Evolutionary conservation across 2,888 invertebrate species (phyloP).

Genomic region (Aleiodes leptofemur): DNA sequence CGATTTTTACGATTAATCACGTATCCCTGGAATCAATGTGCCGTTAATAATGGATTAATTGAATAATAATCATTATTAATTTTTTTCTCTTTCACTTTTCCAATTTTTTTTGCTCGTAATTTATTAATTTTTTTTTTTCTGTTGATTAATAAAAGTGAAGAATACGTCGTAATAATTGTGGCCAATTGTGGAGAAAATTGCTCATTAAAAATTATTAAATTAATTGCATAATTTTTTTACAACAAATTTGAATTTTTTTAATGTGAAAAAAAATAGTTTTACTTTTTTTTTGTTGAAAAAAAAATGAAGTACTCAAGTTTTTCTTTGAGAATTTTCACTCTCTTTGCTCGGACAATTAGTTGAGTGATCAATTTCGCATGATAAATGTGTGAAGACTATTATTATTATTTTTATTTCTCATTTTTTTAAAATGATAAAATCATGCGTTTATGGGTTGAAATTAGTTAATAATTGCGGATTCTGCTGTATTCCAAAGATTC

Average conservation of each 20-base stretch:
- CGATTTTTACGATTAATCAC: constrained; percentile 56
- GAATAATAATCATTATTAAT: too few species aligned
- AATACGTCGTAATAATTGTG: constrained; percentile 9
- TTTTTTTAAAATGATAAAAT: constrained; percentile 26
- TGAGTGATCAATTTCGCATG: constrained; percentile 24
- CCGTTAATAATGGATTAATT: constrained; percentile 29
- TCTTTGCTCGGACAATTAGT: constrained; percentile 38
- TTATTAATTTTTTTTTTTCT: constrained; percentile 22
- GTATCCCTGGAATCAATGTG: constrained; percentile 36
- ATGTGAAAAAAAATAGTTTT: too few species aligned
- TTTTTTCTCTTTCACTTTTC: constrained; percentile 4
- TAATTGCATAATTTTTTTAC: not conserved
- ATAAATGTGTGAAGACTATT: constrained; percentile 29
- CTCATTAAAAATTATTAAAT: constrained; percentile 37
- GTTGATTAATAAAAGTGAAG: constrained; percentile 10
- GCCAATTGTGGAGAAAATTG: constrained; percentile 42
- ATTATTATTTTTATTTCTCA: constrained; percentile 14
- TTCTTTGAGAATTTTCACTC: not conserved
- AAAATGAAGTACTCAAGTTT: not conserved
- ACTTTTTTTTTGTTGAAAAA: not conserved
- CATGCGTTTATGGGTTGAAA: constrained; percentile 39
- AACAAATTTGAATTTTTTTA: too few species aligned
- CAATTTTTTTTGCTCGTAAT: constrained; percentile 18
- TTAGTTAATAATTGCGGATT: constrained; percentile 53
- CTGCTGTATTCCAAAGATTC: constrained; percentile 58